These are phyloP conservation scores for Amphimedon queenslandica DNA, from an alignment of 37 sponge, comb jelly and placozoan genomes.

Conservation along the genomic window DNA sequence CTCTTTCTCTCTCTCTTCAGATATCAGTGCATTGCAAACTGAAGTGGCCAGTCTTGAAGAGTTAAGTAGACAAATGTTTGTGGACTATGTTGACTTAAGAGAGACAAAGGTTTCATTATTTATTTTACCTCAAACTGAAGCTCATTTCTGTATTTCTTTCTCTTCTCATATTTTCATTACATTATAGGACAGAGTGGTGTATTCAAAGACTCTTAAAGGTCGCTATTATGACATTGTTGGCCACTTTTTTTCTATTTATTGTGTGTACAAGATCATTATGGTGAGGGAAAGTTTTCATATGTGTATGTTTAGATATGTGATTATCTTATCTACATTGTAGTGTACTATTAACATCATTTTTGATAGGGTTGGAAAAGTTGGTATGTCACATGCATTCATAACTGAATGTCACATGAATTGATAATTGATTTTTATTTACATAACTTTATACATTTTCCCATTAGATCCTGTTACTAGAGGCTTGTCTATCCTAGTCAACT, in stretches of 20 bases:
- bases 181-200: conserved; percentile 72
- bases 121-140: neutral
- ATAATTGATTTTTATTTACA: neutral
- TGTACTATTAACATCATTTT: conserved; percentile 92
- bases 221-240: conserved; percentile 91
- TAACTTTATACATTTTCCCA: neutral
- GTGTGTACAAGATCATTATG: conserved; percentile 94
- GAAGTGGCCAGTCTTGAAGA: conserved; percentile 90
- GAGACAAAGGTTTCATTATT: conserved; percentile 74
- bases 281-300: no score
- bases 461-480: conserved; percentile 95
- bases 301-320: neutral
- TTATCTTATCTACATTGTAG: conserved; percentile 11
- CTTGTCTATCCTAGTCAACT: conserved; percentile 77
- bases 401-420: neutral
- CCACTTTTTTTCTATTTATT: conserved; percentile 93
- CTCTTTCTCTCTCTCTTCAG: conserved; percentile 21
- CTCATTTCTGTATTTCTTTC: neutral
- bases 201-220: conserved; percentile 90
- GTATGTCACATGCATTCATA: conserved; percentile 24
- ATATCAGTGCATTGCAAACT: conserved; percentile 52
- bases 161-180: neutral
- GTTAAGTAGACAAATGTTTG: conserved; percentile 83
- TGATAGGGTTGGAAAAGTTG: conserved; percentile 94
- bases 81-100: conserved; percentile 92